Percentiles rank a stretch among this genome's conserved stretches.
Conservation (phyloP, 1,140 invertebrate species). For the Neodiprion pinetum region DNA sequence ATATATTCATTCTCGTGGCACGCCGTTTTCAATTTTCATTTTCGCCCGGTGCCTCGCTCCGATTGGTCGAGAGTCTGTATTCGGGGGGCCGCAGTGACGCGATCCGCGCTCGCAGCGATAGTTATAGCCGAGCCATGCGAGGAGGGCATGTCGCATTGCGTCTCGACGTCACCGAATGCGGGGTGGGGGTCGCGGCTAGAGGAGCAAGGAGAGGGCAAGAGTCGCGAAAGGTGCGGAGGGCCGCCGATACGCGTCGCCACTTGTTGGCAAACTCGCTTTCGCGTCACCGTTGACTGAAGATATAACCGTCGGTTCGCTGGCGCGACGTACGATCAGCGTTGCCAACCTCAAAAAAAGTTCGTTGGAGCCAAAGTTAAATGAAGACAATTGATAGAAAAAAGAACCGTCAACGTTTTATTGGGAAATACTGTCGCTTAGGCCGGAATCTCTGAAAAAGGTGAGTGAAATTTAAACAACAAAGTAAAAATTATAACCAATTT, state of each 20-base stretch:
- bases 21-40: conserved; percentile 9
- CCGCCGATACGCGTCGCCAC: conserved; percentile 40
- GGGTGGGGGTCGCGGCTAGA: conserved; percentile 27
- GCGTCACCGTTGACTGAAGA: too few species aligned
- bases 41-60: background rate
- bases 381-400: too few species aligned
- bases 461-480: too few species aligned
- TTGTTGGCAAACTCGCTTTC: conserved; percentile 29
- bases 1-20: background rate
- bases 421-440: too few species aligned
- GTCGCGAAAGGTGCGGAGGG: conserved; percentile 29
- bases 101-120: conserved; percentile 27
- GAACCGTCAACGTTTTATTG: too few species aligned
- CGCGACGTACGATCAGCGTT: too few species aligned
- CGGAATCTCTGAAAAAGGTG: too few species aligned
- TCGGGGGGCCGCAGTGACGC: conserved; percentile 7
- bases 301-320: too few species aligned
- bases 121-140: conserved; percentile 28
- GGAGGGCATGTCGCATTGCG: conserved; percentile 57
- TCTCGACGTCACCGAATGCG: conserved; percentile 55
- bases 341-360: too few species aligned
- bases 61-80: background rate
- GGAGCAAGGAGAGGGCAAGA: conserved; percentile 31
- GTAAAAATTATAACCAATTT: too few species aligned
- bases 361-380: too few species aligned